A percentile compares a stretch with the other conserved stretches of the same genome.
Evolutionary conservation across 2,888 invertebrate species (phyloP).

Genomic region (Mechanitis messenoides): DNA sequence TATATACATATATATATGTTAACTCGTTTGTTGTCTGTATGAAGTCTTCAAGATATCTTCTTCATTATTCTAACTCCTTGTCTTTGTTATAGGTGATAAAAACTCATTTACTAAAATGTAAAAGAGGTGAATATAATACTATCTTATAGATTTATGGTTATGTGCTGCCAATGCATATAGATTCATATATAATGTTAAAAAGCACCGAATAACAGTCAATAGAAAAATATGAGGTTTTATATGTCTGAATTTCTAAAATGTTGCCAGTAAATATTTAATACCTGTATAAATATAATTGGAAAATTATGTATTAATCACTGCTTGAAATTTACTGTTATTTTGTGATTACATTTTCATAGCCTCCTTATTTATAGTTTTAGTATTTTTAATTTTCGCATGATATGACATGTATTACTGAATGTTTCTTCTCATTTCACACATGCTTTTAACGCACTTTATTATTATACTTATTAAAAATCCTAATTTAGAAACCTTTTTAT

Average conservation of each 20-base stretch:
- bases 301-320: background rate
- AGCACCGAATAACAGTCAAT: conserved; percentile 2
- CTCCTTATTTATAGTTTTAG: conserved; percentile 1
- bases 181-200: background rate
- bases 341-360: background rate
- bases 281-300: no score
- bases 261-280: no score
- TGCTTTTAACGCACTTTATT: conserved; percentile 1
- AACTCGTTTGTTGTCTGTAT: background rate
- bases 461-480: background rate
- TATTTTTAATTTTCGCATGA: background rate
- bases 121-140: conserved; percentile 18
- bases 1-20: background rate
- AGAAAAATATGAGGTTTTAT: background rate
- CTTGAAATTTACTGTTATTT: conserved; percentile 6
- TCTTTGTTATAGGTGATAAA: conserved; percentile 24
- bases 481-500: background rate
- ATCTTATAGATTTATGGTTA: background rate
- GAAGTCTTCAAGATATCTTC: background rate
- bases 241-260: no score
- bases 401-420: background rate
- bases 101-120: conserved; percentile 19
- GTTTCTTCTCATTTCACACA: background rate
- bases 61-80: background rate
- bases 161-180: conserved; percentile 1